Evolutionary conservation across 2,797 vertebrate genomes (phyloP), one percentile per base, ranked within the genome.

Genomic region (Echeneis naucrates): DNA sequence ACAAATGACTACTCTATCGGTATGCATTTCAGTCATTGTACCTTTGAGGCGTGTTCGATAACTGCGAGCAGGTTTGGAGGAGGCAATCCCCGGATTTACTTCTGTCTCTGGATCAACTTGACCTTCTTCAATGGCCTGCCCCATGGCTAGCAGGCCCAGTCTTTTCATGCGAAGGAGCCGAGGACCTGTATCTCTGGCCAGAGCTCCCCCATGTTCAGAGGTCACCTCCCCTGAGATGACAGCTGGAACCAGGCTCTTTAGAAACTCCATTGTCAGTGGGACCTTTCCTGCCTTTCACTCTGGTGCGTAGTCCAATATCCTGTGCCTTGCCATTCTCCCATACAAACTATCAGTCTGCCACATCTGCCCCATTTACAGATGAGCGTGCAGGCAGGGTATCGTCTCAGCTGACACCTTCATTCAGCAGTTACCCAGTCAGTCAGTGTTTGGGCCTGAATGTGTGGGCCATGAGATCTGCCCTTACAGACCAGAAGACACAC

Each of bases 221-320:
- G 85, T 79, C 11, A 87, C 88, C 10, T 97, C 96, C 78, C 95
- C 96, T 9, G 93, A 95, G 86, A 94, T 88, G 35, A 85, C 88
- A 1, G 91, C 75, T 26, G 97, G 97, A 78, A 98, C 95, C 1
- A 97, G 95, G 93, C 95, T 97, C 92, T 94, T 99, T 60, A 99
- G 91, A 89, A 99, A 98, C 45, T 98, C 97, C 97, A 99, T 99
- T 55, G 74, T 80, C 45, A 3, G 24, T 54, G 56, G 73, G 56
- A 32, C 38, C 52, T 78, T 75, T 62, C 66, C 40, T 62, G 52
- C 73, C 59, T 61, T 78, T 84, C 65, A 78, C 73, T 83, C 80
- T 26, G 64, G 75, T 53, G 54, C 40, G 54, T 62, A 42, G 68
- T 86, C 84, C 76, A 57, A 14, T 17, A 57, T 38, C 44, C 56